Conservation (phyloP, 2,113 vertebrate genomes). For the Kryptolebias marmoratus region DNA sequence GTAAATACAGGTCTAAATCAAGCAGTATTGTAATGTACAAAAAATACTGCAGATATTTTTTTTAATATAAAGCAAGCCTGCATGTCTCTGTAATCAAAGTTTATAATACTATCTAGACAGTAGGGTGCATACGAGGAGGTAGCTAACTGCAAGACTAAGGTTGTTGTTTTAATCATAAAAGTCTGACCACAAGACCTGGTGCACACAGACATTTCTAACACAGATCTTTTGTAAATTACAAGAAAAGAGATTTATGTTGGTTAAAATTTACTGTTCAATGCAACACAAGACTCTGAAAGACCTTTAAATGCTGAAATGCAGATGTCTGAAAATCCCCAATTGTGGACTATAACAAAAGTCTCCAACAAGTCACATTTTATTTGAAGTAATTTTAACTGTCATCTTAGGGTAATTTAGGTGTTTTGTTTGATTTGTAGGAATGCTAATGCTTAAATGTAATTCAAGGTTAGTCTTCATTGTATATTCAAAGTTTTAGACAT, state of each 20-base stretch:
- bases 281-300: constrained; percentile 20
- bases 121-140: neutral
- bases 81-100: neutral
- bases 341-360: constrained; percentile 16
- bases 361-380: constrained; percentile 12
- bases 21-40: neutral
- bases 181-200: neutral
- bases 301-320: constrained; percentile 14
- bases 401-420: constrained; percentile 29
- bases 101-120: neutral
- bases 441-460: constrained; percentile 38
- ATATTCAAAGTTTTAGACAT: neutral
- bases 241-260: constrained; percentile 15
- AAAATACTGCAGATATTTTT: neutral
- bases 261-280: neutral
- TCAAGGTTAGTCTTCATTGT: constrained; percentile 30
- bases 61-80: neutral
- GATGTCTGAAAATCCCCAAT: constrained; percentile 6
- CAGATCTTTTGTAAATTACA: constrained; percentile 10
- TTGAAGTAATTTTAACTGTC: constrained; percentile 13
- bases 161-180: neutral
- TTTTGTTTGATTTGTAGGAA: constrained; percentile 34
- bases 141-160: neutral
- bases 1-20: neutral
- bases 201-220: neutral